Conservation (phyloP, 2,797 vertebrate species). For the Natrix natrix region DNA sequence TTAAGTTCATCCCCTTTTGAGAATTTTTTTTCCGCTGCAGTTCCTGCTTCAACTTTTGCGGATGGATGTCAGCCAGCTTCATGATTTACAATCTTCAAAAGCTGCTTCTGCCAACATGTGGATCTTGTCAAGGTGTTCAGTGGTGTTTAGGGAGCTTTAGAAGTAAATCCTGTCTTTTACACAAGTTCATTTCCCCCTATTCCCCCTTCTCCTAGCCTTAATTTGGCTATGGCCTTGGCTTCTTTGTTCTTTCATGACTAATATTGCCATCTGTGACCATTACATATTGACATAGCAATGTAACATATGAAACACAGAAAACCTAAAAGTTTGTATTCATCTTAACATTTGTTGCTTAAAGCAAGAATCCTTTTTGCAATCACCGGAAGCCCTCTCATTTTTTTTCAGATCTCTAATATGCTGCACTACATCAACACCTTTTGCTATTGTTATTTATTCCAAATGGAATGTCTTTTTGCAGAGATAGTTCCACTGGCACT, state of each 20-base stretch:
- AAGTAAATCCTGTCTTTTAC: constrained; percentile 58
- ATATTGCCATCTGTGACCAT: constrained; percentile 81
- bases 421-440: constrained; percentile 56
- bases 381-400: constrained; percentile 67
- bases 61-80: constrained; percentile 66
- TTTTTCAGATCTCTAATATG: constrained; percentile 38
- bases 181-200: constrained; percentile 50
- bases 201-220: constrained; percentile 64
- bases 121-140: constrained; percentile 62
- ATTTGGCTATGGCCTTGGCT: constrained; percentile 74
- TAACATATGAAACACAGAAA: constrained; percentile 76
- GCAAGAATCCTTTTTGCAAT: constrained; percentile 60
- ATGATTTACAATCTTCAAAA: constrained; percentile 65
- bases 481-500: background rate
- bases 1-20: constrained; percentile 73
- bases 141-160: constrained; percentile 60
- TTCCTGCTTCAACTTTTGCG: constrained; percentile 63
- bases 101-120: constrained; percentile 56
- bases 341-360: constrained; percentile 71
- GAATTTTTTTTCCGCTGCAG: constrained; percentile 62
- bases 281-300: constrained; percentile 79
- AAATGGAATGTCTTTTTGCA: constrained; percentile 30
- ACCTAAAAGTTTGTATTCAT: constrained; percentile 70
- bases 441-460: constrained; percentile 46
- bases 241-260: constrained; percentile 81